Percentiles rank a stretch among this genome's conserved stretches.
Evolutionary conservation across 2,888 invertebrate genomes (phyloP).

Genomic region (Pterostichus niger): DNA sequence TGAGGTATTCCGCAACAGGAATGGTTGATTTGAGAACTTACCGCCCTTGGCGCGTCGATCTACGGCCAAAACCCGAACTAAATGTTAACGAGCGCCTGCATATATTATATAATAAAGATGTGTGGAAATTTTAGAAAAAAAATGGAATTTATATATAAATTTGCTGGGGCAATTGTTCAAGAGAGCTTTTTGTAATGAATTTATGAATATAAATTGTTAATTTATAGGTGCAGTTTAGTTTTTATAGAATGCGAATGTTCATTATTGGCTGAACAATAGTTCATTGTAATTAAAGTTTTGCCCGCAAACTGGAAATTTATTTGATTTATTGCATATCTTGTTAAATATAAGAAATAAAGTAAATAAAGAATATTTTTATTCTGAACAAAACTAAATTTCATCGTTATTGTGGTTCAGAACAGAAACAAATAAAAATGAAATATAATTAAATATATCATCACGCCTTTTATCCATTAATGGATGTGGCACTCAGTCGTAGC

Average conservation of each 20-base stretch:
- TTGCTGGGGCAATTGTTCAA: not conserved
- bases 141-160: constrained; percentile 12
- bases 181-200: constrained; percentile 5
- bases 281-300: constrained; percentile 14
- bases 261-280: constrained; percentile 21
- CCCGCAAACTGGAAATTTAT: not conserved
- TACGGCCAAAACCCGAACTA: constrained; percentile 20
- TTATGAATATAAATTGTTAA: constrained; percentile 29
- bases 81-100: constrained; percentile 32
- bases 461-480: too few relatives aligned
- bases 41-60: constrained; percentile 4
- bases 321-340: not conserved
- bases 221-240: constrained; percentile 21
- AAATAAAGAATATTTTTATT: too few relatives aligned
- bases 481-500: too few relatives aligned
- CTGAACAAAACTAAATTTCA: too few relatives aligned
- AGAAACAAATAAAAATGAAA: too few relatives aligned
- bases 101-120: constrained; percentile 11
- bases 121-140: not conserved
- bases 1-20: not conserved
- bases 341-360: too few relatives aligned
- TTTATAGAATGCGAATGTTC: not conserved
- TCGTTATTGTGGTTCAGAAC: too few relatives aligned
- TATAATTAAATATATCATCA: too few relatives aligned
- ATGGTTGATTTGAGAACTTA: not conserved